Evolutionary conservation across 1,140 invertebrate genomes (phyloP).

Genomic region (Periplaneta americana): DNA sequence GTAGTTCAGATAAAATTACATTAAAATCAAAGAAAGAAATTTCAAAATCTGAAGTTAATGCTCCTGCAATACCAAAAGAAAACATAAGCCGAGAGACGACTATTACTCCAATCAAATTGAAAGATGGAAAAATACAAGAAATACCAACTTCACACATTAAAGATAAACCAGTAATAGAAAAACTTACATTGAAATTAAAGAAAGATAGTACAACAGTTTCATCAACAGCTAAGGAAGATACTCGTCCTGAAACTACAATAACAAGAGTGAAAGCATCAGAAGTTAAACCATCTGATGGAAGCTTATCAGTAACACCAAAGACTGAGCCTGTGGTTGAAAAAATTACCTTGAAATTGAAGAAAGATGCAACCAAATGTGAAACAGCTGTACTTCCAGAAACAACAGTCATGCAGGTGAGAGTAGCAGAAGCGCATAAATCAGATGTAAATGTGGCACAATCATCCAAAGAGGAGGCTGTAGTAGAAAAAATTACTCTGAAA

Average conservation of each 20-base stretch:
- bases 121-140: neutral
- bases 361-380: neutral
- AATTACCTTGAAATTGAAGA: neutral
- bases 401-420: neutral
- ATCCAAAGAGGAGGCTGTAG: neutral
- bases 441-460: neutral
- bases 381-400: neutral
- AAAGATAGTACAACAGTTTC: neutral
- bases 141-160: neutral
- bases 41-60: neutral
- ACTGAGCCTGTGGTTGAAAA: neutral
- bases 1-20: neutral
- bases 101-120: neutral
- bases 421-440: neutral
- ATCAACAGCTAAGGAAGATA: neutral
- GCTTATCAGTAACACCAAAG: neutral
- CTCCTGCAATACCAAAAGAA: neutral
- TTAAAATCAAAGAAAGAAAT: conserved; percentile 11
- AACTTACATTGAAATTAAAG: neutral
- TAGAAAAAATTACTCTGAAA: neutral
- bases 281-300: neutral
- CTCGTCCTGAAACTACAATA: neutral
- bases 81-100: neutral
- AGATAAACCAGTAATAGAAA: neutral
- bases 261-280: neutral